Conservation (phyloP, 2,888 invertebrate genomes). For the Drosophila maculinotata region DNA sequence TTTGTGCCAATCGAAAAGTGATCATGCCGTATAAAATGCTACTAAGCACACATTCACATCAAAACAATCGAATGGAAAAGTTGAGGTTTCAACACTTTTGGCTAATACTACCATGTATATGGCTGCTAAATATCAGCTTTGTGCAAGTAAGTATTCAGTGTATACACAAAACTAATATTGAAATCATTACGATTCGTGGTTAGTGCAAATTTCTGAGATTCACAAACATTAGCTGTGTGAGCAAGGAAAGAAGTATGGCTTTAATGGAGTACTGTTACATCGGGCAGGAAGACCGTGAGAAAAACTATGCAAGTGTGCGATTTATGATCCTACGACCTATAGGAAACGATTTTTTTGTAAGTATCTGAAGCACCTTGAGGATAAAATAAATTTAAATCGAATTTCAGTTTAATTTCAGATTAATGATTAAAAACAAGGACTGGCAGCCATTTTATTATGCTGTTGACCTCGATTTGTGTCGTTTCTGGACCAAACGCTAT, state of each 20-base stretch:
- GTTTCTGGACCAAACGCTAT: constrained; percentile 19
- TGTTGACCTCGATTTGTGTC: constrained; percentile 32
- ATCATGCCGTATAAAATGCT: too few species aligned
- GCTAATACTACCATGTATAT: not conserved
- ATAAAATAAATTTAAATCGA: not conserved
- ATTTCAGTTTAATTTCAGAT: constrained; percentile 10
- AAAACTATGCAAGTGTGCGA: constrained; percentile 15
- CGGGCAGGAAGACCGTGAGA: not conserved
- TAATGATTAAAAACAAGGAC: constrained; percentile 15
- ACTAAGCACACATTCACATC: not conserved
- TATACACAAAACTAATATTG: not conserved
- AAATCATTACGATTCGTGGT: not conserved
- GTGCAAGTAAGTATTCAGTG: constrained; percentile 5
- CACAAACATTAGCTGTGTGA: constrained; percentile 25
- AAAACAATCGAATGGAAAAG: constrained; percentile 9
- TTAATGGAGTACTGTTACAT: constrained; percentile 13
- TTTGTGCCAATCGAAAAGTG: too few species aligned
- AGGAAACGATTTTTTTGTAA: constrained; percentile 7
- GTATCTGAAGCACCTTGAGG: not conserved
- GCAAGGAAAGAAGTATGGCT: not conserved
- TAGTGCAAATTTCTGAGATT: constrained; percentile 2
- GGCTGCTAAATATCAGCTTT: not conserved
- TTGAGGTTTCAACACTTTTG: not conserved
- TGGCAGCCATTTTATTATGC: constrained; percentile 33
- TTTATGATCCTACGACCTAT: constrained; percentile 6